Evolutionary conservation across 2,797 vertebrate genomes (phyloP), one percentile per base, ranked within the genome.

Genomic region (Oophaga sylvatica): DNA sequence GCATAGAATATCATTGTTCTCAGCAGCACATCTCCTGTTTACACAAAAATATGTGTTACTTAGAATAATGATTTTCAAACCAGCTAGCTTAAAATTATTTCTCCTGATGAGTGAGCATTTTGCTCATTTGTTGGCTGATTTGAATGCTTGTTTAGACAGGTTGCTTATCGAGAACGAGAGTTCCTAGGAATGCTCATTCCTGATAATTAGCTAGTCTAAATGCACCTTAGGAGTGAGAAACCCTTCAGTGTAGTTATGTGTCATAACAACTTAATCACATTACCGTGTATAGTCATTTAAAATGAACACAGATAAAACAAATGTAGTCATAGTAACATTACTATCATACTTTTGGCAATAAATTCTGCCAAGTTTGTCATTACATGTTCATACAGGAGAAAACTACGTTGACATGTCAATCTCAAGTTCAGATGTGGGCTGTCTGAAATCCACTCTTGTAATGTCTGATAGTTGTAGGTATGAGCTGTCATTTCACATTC

Each of bases 321-420:
- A 80, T 35, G 57, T 62, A 80, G 71, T 53, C 48, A 82, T 82
- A 65, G 45, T 57, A 62, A 75, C 82, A 67, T 67, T 22, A 77
- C 59, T 68, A 78, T 65, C 73, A 77, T 53, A 35, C 41, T 76
- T 78, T 78, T 77, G n/a, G 17, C 73, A 67, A 67, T 67, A 85
- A 78, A 53, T 48, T 57, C 68, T 73, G 48, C 26, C 17, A 20
- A 53, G 65, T 83, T 62, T 65, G 29, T 84, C 45, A 78, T 13
- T 31, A 20, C 73, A 78, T 85, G 83, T 85, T 85, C 56, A n/a
- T 84, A 84, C 68, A 84, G 60, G 82, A 76, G n/a, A n/a, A 59
- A 75, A 31, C 19, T 84, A 76, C 35, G 12, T 76, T 75, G 68
- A 84, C 59, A 63, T 75, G 82, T 84, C 82, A 84, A 76, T 84